Percentiles rank a stretch among this genome's conserved stretches.
phyloP scores from a whole-genome alignment of 2,888 invertebrate species.

The Andricus quercusramuli region DNA sequence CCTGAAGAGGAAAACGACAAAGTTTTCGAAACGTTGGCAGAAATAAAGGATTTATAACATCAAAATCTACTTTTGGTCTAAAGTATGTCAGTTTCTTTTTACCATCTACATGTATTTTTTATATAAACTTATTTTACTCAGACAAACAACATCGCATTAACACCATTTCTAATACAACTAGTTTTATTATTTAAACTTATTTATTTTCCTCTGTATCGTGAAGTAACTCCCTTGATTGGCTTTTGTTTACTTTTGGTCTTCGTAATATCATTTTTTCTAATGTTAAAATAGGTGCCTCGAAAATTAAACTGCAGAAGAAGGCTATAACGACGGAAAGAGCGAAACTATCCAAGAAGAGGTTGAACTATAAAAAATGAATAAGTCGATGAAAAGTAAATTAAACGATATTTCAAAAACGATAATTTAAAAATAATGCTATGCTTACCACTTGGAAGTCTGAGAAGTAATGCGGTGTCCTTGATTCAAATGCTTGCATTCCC shows the following conservation, averaged over 20 bases:
- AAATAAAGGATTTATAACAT: too few species aligned
- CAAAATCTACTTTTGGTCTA: too few species aligned
- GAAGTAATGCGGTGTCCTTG: conserved; percentile 67
- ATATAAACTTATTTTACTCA: too few species aligned
- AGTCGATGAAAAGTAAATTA: not conserved
- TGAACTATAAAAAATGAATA: too few species aligned
- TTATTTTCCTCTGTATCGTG: not conserved
- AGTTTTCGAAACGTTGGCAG: too few species aligned
- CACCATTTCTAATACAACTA: too few species aligned
- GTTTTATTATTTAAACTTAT: not conserved
- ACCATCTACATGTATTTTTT: too few species aligned
- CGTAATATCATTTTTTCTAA: not conserved
- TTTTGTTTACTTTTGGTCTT: not conserved
- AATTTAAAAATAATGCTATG: conserved; percentile 24
- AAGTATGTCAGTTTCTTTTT: too few species aligned
- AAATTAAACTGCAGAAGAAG: not conserved
- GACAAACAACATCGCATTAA: too few species aligned
- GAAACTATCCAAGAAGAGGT: not conserved
- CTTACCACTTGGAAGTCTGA: conserved; percentile 55
- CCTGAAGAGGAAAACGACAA: too few species aligned
- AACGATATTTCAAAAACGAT: not conserved
- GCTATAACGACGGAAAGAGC: not conserved
- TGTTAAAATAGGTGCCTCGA: not conserved
- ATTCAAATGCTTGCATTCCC: conserved; percentile 63
- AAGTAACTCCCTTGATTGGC: not conserved